phyloP scores from a whole-genome alignment of 2,113 vertebrate genomes.

The Spermophilus dauricus region DNA sequence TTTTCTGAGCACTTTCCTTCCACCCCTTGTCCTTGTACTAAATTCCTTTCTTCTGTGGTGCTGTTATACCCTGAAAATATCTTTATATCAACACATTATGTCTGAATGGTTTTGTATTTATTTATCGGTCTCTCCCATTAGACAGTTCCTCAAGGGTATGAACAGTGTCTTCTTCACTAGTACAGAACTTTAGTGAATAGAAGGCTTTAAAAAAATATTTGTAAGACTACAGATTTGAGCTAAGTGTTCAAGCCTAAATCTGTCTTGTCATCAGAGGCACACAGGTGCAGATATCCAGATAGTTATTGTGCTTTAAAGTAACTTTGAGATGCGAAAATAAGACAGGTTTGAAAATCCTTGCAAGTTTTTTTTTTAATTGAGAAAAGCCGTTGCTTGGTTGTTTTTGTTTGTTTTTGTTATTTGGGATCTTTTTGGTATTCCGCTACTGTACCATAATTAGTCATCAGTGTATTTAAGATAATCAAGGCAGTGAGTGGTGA shows the following conservation, averaged over 20 bases:
- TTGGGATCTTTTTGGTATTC: not conserved
- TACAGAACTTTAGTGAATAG: slow-evolving; percentile 21
- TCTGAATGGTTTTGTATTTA: slow-evolving; percentile 13
- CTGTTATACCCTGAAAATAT: not conserved
- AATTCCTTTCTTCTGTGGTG: slow-evolving; percentile 40
- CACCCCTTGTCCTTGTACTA: not conserved
- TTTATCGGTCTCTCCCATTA: slow-evolving; percentile 7
- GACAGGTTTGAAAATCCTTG: slow-evolving; percentile 80
- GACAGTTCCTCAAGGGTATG: not conserved
- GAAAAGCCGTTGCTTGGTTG: slow-evolving; percentile 51
- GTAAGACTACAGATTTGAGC: slow-evolving; percentile 27
- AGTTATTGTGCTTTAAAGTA: slow-evolving; percentile 25
- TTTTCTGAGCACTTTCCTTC: slow-evolving; percentile 52
- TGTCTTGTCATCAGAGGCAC: slow-evolving; percentile 64
- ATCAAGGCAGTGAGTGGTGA: not conserved
- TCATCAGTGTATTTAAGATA: slow-evolving; percentile 31
- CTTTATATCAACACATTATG: slow-evolving; percentile 37
- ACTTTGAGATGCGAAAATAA: slow-evolving; percentile 41
- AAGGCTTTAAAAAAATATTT: slow-evolving; percentile 47
- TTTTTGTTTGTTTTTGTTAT: not conserved
- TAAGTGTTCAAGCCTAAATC: slow-evolving; percentile 12
- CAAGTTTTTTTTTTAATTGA: slow-evolving; percentile 69
- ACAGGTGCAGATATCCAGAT: slow-evolving; percentile 76
- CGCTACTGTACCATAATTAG: slow-evolving; percentile 20
- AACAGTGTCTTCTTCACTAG: slow-evolving; percentile 16